phyloP scores from a whole-genome alignment of 2,888 invertebrate genomes.

The Diabrotica balteata region DNA sequence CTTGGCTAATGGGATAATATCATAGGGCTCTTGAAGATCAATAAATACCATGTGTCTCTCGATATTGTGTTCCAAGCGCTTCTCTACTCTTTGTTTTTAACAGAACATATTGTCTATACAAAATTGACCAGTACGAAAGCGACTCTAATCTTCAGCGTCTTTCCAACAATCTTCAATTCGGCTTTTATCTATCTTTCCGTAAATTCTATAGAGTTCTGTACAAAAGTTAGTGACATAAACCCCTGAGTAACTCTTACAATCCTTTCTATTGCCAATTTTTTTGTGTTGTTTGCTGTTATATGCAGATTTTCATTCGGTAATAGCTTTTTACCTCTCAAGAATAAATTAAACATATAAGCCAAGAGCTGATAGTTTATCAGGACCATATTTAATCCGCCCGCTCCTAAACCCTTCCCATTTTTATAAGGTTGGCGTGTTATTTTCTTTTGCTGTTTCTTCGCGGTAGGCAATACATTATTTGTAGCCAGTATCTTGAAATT shows the following conservation, averaged over 20 bases:
- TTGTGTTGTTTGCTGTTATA: background rate
- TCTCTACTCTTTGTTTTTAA: slow-evolving; percentile 5
- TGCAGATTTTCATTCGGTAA: no score
- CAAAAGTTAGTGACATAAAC: no score
- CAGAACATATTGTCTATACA: background rate
- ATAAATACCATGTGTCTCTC: background rate
- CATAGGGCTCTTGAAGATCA: background rate
- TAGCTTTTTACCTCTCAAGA: background rate
- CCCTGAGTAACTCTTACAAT: background rate
- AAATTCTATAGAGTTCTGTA: no score
- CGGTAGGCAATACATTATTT: no score
- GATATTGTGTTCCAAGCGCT: background rate
- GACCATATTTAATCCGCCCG: no score
- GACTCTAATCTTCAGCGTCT: background rate
- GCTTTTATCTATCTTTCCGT: no score
- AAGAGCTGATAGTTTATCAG: no score
- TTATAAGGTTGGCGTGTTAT: no score
- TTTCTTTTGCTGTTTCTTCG: no score
- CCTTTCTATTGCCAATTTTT: background rate
- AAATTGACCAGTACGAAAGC: background rate
- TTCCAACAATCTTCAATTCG: background rate
- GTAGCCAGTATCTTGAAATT: no score
- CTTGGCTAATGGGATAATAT: background rate
- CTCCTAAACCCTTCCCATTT: no score
- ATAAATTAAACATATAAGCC: slow-evolving; percentile 4